phyloP scores from a whole-genome alignment of 2,888 invertebrate genomes.

The Tetragonisca angustula region DNA sequence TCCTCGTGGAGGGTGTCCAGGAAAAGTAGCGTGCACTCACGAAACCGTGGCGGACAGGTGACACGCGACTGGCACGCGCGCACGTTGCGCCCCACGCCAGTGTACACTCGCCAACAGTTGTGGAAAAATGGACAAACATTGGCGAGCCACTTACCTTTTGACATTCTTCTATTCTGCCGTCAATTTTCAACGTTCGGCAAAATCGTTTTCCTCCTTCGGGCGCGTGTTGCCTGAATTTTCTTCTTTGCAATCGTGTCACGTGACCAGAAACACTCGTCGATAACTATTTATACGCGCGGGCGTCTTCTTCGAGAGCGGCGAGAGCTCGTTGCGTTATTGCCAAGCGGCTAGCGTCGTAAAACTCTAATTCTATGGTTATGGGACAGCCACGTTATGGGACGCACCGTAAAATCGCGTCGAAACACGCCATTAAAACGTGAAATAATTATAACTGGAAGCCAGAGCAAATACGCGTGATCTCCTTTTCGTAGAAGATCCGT shows the following conservation, averaged over 20 bases:
- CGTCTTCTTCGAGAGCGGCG: neutral
- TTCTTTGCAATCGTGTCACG: neutral
- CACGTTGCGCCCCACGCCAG: conserved; percentile 52
- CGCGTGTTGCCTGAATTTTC: neutral
- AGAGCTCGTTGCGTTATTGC: conserved; percentile 27
- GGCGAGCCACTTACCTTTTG: conserved; percentile 63
- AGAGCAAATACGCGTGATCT: neutral
- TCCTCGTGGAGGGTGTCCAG: conserved; percentile 72
- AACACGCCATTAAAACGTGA: conserved; percentile 47
- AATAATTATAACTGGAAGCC: conserved; percentile 51
- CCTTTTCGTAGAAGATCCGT: neutral
- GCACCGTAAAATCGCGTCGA: conserved; percentile 36
- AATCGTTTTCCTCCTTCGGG: neutral
- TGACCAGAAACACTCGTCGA: conserved; percentile 25
- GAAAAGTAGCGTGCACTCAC: conserved; percentile 74
- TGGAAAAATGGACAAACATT: conserved; percentile 72
- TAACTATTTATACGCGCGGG: conserved; percentile 30
- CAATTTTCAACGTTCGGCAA: neutral
- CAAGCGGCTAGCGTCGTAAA: conserved; percentile 17
- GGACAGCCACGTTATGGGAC: conserved; percentile 25
- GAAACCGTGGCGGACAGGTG: conserved; percentile 83
- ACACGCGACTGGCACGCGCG: conserved; percentile 83
- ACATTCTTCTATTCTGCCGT: conserved; percentile 27
- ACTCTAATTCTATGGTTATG: conserved; percentile 39
- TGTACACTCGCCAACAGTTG: conserved; percentile 29